Base-by-base conservation (phyloP, 2,797 vertebrate genomes). In the Carduelis carduelis region DNA sequence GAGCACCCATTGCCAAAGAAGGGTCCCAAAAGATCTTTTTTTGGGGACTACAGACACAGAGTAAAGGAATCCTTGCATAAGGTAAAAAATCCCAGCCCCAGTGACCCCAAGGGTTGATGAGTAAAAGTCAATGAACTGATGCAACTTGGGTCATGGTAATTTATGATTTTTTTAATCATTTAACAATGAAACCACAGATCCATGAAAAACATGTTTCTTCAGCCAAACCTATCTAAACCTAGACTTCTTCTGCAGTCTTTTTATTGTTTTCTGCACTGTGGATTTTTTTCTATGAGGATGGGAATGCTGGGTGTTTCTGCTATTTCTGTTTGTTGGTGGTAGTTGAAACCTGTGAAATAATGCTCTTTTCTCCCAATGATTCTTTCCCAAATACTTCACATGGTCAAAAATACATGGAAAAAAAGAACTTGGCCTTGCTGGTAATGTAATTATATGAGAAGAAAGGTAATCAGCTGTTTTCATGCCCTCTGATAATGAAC, bases 401-500 rank as follows among this genome's bases (percentile, higher is more conserved):
- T 77, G 88, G 92, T 64, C 91, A 84, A 95, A 95, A 61, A 68
- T 88, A 77, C 11, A 76, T 3, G 46, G 20, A 72, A 49, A 65
- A 76, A 76, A 77, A 37, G 43, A 90, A 93, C 66, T 3, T 87
- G 81, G 52, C 43, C 91, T 87, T 81, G 19, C 76, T 90, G 86
- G 69, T 97, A 83, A 93, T 91, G 59, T 69, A 86, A 95, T 96
- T 96, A 66, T 86, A 57, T 44, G 64, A 93, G 85, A 95, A 87
- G 60, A 93, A 95, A 95, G 85, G 88, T 89, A 93, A 94, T 96
- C 89, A 93, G 78, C 86, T 97, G 94, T 94, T 97, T 93, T 89
- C 83, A 72, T 93, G 95, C 77, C 91, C 83, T 95, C 80, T 89
- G 82, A 91, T 95, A 94, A 85, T 63, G 37, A 95, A 80, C 88